Evolutionary conservation across 2,888 invertebrate species (phyloP), one percentile per base, ranked within the genome.

Genomic region (Orchesella flavescens): DNA sequence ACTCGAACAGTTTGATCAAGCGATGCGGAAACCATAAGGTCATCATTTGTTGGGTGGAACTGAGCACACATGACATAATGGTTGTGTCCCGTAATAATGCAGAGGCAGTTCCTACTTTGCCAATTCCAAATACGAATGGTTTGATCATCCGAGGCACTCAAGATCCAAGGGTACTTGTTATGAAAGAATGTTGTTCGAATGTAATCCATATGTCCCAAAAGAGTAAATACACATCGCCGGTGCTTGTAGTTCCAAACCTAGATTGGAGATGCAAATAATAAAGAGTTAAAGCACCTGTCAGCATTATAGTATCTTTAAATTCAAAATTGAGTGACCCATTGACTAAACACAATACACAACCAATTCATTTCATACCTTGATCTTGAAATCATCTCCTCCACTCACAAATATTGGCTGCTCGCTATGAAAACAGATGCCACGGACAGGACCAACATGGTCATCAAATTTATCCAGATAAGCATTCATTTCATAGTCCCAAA

Each of bases 401-500:
- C 99, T 99, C 0, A 99, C 99, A 90, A 99, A 99, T 21, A 99
- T 92, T 0, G 99, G 99, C 91, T 99, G 99, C 90, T 99, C 98
- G 89, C 93, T 95, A 90, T 99, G 99, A 91, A 99, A 99, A 90
- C 97, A 97, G 86, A 99, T 97, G 88, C 99, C 98, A 89, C 99
- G 93, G 46, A 99, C 99, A 23, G 99, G 99, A 9, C 99, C 99
- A 91, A 99, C 99, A 90, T 99, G 99, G 90, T 99, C 99, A 91
- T 99, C 99, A 91, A 98, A 99, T 91, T 99, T 99, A 90, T 99
- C 99, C 88, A 99, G 92, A 85, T 99, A 92, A 3, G 99, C 98
- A 90, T 98, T 97, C 98, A 99, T 99, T 88, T 99, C 96, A 91
- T 99, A 99, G 90, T 99, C 99, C 99, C 99, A 99, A 81, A 99